Base-by-base conservation (phyloP, 2,113 vertebrate species). In the Rhinolophus ferrumequinum region DNA sequence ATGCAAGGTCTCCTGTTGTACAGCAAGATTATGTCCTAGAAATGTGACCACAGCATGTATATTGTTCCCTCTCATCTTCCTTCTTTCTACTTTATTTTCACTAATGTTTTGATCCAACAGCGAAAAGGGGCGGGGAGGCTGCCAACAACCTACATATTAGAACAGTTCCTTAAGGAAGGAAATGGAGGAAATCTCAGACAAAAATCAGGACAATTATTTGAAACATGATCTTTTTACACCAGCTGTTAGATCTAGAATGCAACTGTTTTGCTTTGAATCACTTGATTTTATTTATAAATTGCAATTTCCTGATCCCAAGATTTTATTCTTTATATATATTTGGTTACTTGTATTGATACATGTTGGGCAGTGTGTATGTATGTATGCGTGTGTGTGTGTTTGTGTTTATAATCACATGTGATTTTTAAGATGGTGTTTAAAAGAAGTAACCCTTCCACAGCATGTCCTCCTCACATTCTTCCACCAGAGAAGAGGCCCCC, bases 401-500 rank as follows among this genome's bases (percentile, higher is more conserved):
- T 98, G 94, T 97, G 28, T 98, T 96, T 94, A 93, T 98, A 88
- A 95, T 98, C 69, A 95, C 96, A 44, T 97, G 95, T 94, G 97
- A 98, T 98, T 98, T 98, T 98, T 97, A 98, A 98, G 98, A 96
- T 88, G 98, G 97, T 98, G 96, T 99, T 99, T 98, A 98, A 99
- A 99, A 98, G 98, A 60, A 98, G 98, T 99, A 98, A 98, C 98
- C 98, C 98, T 98, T 98, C 98, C 98, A 98, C 98, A 99, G 98
- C 99, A 38, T 99, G 98, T 99, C 98, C 98, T 98, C 98, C 98
- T 92, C 98, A 98, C 96, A 98, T 99, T 98, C 98, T 99, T 88
- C 98, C 99, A 97, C 98, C 98, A 91, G 99, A 99, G 97, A 99
- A 99, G 98, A 99, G 99, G 96, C 99, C 99, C 58, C 99, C 99